Base-by-base conservation (phyloP, 2,888 invertebrate species). In the Ochropleura leucogaster region DNA sequence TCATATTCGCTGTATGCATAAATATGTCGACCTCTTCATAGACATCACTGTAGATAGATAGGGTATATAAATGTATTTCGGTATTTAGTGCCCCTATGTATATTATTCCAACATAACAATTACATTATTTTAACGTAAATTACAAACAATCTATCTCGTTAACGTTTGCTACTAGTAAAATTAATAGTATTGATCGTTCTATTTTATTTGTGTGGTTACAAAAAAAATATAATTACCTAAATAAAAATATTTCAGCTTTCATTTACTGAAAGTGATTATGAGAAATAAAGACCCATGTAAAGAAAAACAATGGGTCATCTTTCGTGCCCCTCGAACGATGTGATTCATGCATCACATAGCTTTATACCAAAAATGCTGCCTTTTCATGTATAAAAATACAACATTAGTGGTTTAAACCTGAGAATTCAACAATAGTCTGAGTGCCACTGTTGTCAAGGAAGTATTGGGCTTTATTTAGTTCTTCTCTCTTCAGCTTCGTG, bases 391-490 rank as follows among this genome's bases (percentile, higher is more conserved):
- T 9, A 47, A 55, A 55, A 63, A 42, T 44, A 9, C 20, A 67
- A 68, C 3, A 51, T 51, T 68, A 69, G 46, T 74, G 20, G 67
- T 62, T 75, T 82, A 83, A 77, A 60, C 77, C 87, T 55, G 87
- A 87, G 10, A 96, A 89, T 86, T 96, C 95, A 3, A 96, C 88
- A 12, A 95, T 78, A 18, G 95, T 91, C 65, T 91, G 90, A 9
- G 91, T 90, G 1, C 88, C 92, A 4, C 87, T 89, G 46, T 92
- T 90, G n/a, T 94, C 91, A 44, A 96, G 81, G n/a, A 92, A 91
- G 84, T 96, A 96, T 72, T 95, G 92, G 0, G 93, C 88, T 79
- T 95, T 95, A 78, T 93, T 92, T 14, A 96, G 85, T 70, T 96
- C 96, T 20, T 93, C 91, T 66, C 91, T 91, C 65, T 92, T 95